These are phyloP conservation scores for Syrmaticus mikado DNA, from an alignment of 2,113 vertebrate genomes.

Conservation along the genomic window DNA sequence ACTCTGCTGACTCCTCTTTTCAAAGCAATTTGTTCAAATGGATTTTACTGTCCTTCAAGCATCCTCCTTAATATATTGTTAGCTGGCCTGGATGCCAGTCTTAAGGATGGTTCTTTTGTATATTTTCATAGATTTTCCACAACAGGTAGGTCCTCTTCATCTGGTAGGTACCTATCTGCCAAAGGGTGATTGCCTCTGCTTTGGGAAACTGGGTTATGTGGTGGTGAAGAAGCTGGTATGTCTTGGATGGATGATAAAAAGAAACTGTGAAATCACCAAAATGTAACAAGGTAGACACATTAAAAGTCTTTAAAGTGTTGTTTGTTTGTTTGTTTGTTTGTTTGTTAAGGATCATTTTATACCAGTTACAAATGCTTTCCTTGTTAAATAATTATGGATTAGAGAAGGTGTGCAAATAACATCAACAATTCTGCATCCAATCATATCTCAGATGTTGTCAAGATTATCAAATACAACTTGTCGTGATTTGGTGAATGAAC, in stretches of 20 bases:
- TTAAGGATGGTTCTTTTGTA: not conserved
- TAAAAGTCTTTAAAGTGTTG: not conserved
- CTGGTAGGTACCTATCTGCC: not conserved
- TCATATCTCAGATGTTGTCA: not conserved
- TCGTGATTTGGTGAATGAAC: not conserved
- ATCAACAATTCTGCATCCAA: not conserved
- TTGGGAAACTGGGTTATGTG: not conserved
- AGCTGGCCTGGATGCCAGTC: not conserved
- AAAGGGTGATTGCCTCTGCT: accelerated
- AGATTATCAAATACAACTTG: not conserved
- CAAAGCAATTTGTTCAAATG: not conserved
- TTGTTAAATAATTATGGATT: not conserved
- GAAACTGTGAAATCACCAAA: not conserved
- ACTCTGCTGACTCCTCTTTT: not conserved
- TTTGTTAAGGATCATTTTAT: not conserved
- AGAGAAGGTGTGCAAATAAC: not conserved
- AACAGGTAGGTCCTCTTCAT: not conserved
- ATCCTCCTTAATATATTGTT: not conserved
- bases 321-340: not conserved
- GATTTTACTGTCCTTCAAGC: not conserved
- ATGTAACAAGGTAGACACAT: not conserved
- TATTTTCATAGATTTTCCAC: not conserved
- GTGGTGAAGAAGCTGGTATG: not conserved
- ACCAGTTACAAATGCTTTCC: not conserved
- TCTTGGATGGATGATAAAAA: not conserved